These are phyloP conservation scores for Cepaea nemoralis DNA, from an alignment of 1,140 invertebrate genomes.

Conservation along the genomic window DNA sequence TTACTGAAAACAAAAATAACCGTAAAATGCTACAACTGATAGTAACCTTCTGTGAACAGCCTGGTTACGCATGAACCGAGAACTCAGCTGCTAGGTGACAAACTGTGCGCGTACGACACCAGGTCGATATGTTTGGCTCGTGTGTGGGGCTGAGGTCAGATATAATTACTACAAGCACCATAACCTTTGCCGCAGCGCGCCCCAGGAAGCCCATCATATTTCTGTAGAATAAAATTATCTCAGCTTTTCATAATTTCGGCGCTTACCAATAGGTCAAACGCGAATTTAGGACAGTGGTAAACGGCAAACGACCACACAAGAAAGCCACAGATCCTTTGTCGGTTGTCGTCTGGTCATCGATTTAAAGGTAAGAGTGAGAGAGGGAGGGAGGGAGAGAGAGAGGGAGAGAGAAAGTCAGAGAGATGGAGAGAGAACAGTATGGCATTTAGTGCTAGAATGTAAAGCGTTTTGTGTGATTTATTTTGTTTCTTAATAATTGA, in stretches of 20 bases:
- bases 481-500: not conserved
- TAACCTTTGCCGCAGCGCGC: not conserved
- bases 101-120: not conserved
- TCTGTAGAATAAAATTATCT: not conserved
- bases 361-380: too few relatives aligned
- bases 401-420: too few relatives aligned
- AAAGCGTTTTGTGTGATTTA: not conserved
- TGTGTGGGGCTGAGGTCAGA: not conserved
- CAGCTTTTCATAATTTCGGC: not conserved
- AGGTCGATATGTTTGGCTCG: conserved; percentile 2
- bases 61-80: not conserved
- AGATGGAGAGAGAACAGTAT: too few relatives aligned
- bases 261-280: not conserved
- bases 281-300: not conserved
- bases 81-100: not conserved
- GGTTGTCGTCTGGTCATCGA: not conserved
- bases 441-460: too few relatives aligned
- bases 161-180: not conserved
- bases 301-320: not conserved
- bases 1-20: too few relatives aligned
- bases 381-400: too few relatives aligned
- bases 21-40: not conserved
- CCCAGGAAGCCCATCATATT: not conserved
- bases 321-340: not conserved
- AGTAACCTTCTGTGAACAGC: not conserved